These are phyloP conservation scores for Selene dorsalis DNA, from an alignment of 2,797 vertebrate genomes.

Conservation along the genomic window DNA sequence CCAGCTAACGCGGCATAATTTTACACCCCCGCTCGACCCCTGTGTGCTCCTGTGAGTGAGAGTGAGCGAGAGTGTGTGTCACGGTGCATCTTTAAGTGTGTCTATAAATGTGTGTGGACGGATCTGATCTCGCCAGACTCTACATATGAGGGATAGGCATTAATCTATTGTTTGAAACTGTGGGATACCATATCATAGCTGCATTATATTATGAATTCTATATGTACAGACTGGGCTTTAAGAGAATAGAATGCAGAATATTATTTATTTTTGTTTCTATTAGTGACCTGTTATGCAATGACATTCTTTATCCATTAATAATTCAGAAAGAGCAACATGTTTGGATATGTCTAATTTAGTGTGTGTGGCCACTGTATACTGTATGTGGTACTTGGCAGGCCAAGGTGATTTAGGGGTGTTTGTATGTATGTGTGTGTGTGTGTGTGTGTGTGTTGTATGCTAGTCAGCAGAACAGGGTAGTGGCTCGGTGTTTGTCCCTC, in stretches of 20 bases:
- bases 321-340: slow-evolving; percentile 25
- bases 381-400: slow-evolving; percentile 48
- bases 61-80: slow-evolving; percentile 38
- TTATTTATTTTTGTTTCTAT: slow-evolving; percentile 19
- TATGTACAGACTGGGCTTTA: slow-evolving; percentile 2
- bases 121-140: slow-evolving; percentile 36
- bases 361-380: slow-evolving; percentile 21
- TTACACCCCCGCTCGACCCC: slow-evolving; percentile 73
- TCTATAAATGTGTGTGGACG: slow-evolving; percentile 46
- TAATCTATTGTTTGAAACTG: slow-evolving; percentile 11
- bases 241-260: slow-evolving; percentile 1
- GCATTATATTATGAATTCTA: no score
- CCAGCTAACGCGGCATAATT: slow-evolving; percentile 81
- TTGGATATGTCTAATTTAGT: slow-evolving; percentile 38
- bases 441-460: slow-evolving; percentile 49
- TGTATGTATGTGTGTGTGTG: slow-evolving; percentile 42
- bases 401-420: slow-evolving; percentile 65
- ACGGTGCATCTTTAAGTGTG: slow-evolving; percentile 44
- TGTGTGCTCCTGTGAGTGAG: slow-evolving; percentile 20
- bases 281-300: background rate
- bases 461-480: slow-evolving; percentile 74
- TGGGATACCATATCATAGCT: background rate
- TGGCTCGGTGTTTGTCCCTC: slow-evolving; percentile 66
- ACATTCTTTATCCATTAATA: slow-evolving; percentile 8
- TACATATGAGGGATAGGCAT: slow-evolving; percentile 5